Conservation (phyloP, 2,797 vertebrate genomes). For the Moxostoma hubbsi region DNA sequence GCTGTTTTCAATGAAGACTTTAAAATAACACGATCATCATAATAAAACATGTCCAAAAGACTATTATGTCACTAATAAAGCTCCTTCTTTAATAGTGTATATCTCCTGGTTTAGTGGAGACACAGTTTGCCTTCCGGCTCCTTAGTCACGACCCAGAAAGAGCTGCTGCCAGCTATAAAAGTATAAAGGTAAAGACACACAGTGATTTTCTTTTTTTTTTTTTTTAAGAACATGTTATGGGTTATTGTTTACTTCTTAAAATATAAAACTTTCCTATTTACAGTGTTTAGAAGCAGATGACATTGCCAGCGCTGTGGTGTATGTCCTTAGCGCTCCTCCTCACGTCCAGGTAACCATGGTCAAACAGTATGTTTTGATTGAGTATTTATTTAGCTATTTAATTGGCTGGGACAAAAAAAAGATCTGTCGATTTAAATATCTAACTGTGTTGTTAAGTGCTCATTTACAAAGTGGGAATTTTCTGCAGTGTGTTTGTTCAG, state of each 20-base stretch:
- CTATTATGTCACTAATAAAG: background rate
- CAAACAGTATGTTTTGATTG: background rate
- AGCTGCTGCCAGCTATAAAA: slow-evolving; percentile 76
- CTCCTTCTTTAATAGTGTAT: slow-evolving; percentile 78
- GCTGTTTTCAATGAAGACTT: background rate
- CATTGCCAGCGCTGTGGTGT: slow-evolving; percentile 81
- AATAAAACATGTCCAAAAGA: background rate
- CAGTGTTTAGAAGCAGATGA: slow-evolving; percentile 85
- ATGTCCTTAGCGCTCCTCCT: slow-evolving; percentile 82
- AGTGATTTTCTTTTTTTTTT: too few relatives aligned
- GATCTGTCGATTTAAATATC: too few relatives aligned
- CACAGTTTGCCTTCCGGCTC: slow-evolving; percentile 81
- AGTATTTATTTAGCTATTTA: too few relatives aligned
- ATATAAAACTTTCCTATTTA: background rate
- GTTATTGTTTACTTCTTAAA: background rate
- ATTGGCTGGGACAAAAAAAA: too few relatives aligned
- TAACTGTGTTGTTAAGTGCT: too few relatives aligned
- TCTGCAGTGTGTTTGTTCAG: too few relatives aligned
- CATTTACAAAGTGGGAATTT: too few relatives aligned
- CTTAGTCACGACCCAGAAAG: slow-evolving; percentile 76
- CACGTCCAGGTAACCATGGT: slow-evolving; percentile 83
- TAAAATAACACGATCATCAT: background rate
- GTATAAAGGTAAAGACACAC: slow-evolving; percentile 77
- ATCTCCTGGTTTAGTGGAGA: slow-evolving; percentile 89
- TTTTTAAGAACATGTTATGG: background rate